Evolutionary conservation across 2,888 invertebrate species (phyloP), one percentile per base, ranked within the genome.

Genomic region (Melinaea marsaeus): DNA sequence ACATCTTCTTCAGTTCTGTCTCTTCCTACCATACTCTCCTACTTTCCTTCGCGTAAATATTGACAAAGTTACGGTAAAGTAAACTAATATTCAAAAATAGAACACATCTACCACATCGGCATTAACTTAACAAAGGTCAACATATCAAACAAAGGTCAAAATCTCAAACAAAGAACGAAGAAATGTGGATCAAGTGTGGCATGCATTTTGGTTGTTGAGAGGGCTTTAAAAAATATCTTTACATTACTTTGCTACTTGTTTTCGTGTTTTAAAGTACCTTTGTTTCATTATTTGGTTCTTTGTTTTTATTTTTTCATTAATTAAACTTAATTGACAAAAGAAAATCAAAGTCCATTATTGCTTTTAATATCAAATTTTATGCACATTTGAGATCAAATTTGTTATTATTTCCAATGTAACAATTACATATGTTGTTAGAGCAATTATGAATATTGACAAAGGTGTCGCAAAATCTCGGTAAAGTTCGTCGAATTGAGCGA

Each of bases 121-220:
- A 51, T 22, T 0, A 1, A 22, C 22, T 22, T 22, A 22, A n/a
- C 42, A 11, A 9, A 51, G 22, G 67, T 68, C 68, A 67, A 67
- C 70, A 22, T 22, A 66, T 61, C 69, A 68, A 59, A 57, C 58
- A 65, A 66, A 69, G 65, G 66, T 67, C 66, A 69, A 71, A 65
- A 63, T 67, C 61, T 62, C 69, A 63, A 66, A 65, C 42, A 69
- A 65, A 65, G 64, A 62, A 58, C 61, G 60, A 56, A 42, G 57
- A 57, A 37, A 35, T 35, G 33, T 55, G 55, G 55, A 55, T 34
- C 55, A 34, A 62, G 35, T 58, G 32, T 11, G 9, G 22, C 32
- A 51, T 51, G 51, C 51, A 51, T 51, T 51, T 51, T 51, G 51
- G 51, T 32, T 51, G 51, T 51, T 51, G 48, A 13, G 13, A 6